Evolutionary conservation across 2,888 invertebrate genomes (phyloP).

Genomic region (Drosophila lacicola): DNA sequence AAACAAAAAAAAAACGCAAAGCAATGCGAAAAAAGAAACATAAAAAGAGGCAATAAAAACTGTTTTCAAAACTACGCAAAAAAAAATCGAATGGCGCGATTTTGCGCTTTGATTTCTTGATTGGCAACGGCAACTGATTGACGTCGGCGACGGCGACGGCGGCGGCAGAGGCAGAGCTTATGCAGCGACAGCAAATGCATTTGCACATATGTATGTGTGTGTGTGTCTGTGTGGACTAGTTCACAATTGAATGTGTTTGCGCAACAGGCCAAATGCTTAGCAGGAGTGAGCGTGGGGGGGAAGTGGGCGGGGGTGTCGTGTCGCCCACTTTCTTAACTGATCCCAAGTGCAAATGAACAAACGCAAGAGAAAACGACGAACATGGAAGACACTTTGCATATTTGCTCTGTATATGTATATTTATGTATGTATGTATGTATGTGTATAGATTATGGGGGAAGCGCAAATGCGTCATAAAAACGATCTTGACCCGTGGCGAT

Average conservation of each 20-base stretch:
- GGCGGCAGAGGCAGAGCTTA: constrained; percentile 15
- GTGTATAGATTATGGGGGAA: constrained; percentile 21
- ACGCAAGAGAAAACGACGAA: constrained; percentile 6
- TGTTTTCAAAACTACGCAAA: constrained; percentile 33
- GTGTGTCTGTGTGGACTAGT: constrained; percentile 20
- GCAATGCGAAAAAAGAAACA: not conserved
- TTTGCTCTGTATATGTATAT: not conserved
- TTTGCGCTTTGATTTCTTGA: constrained; percentile 42
- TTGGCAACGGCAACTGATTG: constrained; percentile 31
- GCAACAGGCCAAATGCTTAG: constrained; percentile 29
- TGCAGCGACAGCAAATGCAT: constrained; percentile 17
- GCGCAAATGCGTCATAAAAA: constrained; percentile 47
- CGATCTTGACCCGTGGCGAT: constrained; percentile 46
- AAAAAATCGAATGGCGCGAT: constrained; percentile 42
- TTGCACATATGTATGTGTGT: not conserved
- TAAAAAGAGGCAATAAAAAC: constrained; percentile 6
- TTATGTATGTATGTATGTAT: no score
- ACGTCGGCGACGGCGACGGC: constrained; percentile 9
- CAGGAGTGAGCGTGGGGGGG: not conserved
- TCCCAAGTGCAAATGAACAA: constrained; percentile 54
- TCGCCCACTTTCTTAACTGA: constrained; percentile 41
- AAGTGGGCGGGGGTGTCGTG: not conserved
- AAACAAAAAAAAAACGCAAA: constrained; percentile 4
- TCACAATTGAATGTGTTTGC: constrained; percentile 32
- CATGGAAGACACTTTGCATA: constrained; percentile 16